Base-by-base conservation (phyloP, 2,888 invertebrate genomes). In the Hipparchia sbordonii region DNA sequence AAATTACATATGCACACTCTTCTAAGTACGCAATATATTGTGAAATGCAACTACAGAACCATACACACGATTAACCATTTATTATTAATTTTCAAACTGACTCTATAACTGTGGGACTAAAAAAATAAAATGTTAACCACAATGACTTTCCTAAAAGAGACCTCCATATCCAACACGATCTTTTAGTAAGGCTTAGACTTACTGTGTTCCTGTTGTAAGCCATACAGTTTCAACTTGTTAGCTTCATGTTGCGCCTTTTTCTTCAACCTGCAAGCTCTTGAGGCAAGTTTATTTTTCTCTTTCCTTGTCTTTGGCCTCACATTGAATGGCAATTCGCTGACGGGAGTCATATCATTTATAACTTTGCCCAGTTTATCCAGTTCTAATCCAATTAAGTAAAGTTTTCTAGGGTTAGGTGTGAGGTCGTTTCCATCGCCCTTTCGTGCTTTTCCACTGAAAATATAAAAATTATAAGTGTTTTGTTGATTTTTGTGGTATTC, bases 221-320 rank as follows among this genome's bases (percentile, higher is more conserved):
- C 99, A 86, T 96, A 97, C 2, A 99, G 93, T 93, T 99, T 99
- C 72, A 99, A 96, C 92, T 99, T 99, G 87, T 99, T 99, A 2
- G 99, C 99, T 91, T 99, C 99, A 88, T 99, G 99, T 86, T 99
- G 99, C 5, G 99, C 99, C 92, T 99, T 99, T 91, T 99, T 99
- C 95, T 99, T 99, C 83, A 99, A 94, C 54, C 99, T 96, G 87
- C 99, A 99, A 52, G 99, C 99, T 76, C 99, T 96, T 0, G 99
- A 99, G 9, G 99, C 99, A 71, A 99, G 94, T 91, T 99, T 99
- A 88, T 99, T 99, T 88, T 99, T 99, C 89, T 99, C 99, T 89
- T 99, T 99, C 71, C 99, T 95, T n/a, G 98, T 98, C 87, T 97
- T 98, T 10, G 98, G 97, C 79, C 98, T 94, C 51, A 97, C 96